phyloP scores from a whole-genome alignment of 2,888 invertebrate species.

The Hemicrepidius hirtus region DNA sequence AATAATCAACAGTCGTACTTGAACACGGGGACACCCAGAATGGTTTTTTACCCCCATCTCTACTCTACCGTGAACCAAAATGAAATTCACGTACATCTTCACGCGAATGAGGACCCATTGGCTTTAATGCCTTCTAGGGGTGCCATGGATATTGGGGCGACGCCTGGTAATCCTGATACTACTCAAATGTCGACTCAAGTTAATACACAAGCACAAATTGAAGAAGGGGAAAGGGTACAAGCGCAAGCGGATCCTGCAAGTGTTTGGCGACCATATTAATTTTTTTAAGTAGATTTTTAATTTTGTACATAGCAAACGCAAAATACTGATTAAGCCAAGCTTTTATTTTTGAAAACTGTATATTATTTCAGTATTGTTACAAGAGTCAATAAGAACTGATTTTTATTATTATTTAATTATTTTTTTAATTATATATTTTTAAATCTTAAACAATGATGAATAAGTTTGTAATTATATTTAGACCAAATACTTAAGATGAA shows the following conservation, averaged over 20 bases:
- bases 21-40: constrained; percentile 78
- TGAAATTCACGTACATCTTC: constrained; percentile 88
- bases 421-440: constrained; percentile 18
- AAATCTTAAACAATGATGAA: background rate
- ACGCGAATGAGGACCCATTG: constrained; percentile 75
- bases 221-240: constrained; percentile 13
- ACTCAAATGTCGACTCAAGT: constrained; percentile 69
- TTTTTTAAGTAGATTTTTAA: background rate
- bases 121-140: constrained; percentile 74
- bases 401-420: constrained; percentile 15
- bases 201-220: constrained; percentile 70
- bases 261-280: constrained; percentile 88
- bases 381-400: constrained; percentile 39
- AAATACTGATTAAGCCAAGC: background rate
- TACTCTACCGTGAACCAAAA: constrained; percentile 91
- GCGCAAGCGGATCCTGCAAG: constrained; percentile 69
- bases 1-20: constrained; percentile 78
- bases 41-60: constrained; percentile 86
- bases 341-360: background rate
- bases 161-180: constrained; percentile 73
- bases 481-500: constrained; percentile 43
- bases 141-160: constrained; percentile 71
- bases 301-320: constrained; percentile 25
- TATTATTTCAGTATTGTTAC: constrained; percentile 35
- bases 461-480: constrained; percentile 30